A percentile compares a stretch with the other conserved stretches of the same genome.
Evolutionary conservation across 2,888 invertebrate species (phyloP).

Genomic region (Chrysodeixis includens): DNA sequence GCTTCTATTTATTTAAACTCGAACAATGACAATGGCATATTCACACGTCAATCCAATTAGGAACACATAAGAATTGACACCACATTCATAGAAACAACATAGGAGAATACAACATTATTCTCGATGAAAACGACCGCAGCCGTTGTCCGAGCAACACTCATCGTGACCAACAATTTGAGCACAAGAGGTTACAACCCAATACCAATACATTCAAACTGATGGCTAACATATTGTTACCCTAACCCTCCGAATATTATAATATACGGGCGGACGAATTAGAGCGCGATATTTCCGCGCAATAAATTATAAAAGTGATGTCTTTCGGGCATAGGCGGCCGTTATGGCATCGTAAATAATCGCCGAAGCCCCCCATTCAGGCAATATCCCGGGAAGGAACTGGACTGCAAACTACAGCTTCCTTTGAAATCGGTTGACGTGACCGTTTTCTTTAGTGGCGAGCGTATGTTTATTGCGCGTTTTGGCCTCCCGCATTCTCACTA

Average conservation of each 20-base stretch:
- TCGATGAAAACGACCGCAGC: neutral
- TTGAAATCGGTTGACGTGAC: conserved; percentile 42
- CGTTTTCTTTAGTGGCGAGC: conserved; percentile 37
- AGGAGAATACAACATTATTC: neutral
- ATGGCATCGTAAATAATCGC: conserved; percentile 58
- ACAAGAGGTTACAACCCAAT: neutral
- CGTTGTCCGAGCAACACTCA: conserved; percentile 5
- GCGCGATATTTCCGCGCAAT: conserved; percentile 80
- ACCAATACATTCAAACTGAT: neutral
- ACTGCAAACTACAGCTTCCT: conserved; percentile 68
- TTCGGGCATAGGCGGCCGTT: conserved; percentile 66
- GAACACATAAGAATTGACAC: neutral
- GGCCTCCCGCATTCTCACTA: neutral
- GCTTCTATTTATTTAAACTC: too few species aligned
- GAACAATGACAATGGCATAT: too few species aligned
- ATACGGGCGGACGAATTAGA: conserved; percentile 79
- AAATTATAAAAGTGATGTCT: conserved; percentile 83
- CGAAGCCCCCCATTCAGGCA: conserved; percentile 53
- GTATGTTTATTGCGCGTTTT: conserved; percentile 45
- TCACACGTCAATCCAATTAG: neutral
- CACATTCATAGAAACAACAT: neutral
- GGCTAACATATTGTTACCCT: conserved; percentile 16
- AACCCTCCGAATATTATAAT: conserved; percentile 68
- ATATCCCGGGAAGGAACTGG: conserved; percentile 73
- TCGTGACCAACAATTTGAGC: conserved; percentile 1